Evolutionary conservation across 2,113 vertebrate species (phyloP), one percentile per base, ranked within the genome.

Genomic region (Alethe diademata): DNA sequence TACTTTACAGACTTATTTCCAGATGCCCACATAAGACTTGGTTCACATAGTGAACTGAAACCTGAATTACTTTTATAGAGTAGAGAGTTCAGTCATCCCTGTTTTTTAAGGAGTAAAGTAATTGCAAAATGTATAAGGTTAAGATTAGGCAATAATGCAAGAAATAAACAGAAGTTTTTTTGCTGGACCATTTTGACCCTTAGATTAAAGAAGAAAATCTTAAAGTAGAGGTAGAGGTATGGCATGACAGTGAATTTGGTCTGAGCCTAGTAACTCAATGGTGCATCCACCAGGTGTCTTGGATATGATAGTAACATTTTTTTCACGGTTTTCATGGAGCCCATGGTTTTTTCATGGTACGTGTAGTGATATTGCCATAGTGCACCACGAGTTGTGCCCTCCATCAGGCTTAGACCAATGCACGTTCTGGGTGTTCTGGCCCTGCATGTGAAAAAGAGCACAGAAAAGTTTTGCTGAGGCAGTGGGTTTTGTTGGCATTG

Each of bases 1-100:
- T 70, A 47, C 50, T 50, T 53, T 54, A 65, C 7, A 66, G 28
- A 20, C 53, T 57, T 48, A 38, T 60, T 88, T 94, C 79, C 83
- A 92, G 66, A 42, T 92, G 71, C 29, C 45, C 29, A 54, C 48
- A 33, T 26, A 83, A 74, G 26, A 33, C 33, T 75, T 72, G 14
- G 51, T 91, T 82, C 66, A 71, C 85, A 90, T 47, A 50, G 53
- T 79, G 62, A 94, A 91, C 53, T 88, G 90, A 96, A 94, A 95
- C 56, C 51, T 66, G 54, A 48, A 40, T 81, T 91, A 47, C 57
- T 18, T 73, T 84, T 81, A 65, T 66, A 70, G 62, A 79, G 14
- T 75, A 78, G 29, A 71, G 61, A 82, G 19, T 94, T 89, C 35
- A 73, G 23, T 87, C 75, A 88, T 6, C 43, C 24, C 23, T 53